Evolutionary conservation across 2,888 invertebrate species (phyloP).

Genomic region (Camponotus fellah): DNA sequence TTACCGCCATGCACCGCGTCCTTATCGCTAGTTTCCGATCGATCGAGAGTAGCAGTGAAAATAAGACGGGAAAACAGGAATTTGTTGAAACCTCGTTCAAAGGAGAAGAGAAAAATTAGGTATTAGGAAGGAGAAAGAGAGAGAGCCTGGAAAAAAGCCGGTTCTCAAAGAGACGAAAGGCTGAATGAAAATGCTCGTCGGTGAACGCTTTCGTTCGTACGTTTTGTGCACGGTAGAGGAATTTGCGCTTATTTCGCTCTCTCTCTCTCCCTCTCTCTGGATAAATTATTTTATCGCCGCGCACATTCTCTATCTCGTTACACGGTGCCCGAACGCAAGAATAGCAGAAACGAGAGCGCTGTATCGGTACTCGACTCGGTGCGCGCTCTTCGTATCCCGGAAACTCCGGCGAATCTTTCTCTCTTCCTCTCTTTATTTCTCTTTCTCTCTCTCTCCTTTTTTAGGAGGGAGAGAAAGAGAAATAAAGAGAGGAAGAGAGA

Average conservation of each 20-base stretch:
- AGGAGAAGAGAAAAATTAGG: constrained; percentile 43
- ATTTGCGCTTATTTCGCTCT: constrained; percentile 30
- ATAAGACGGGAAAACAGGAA: constrained; percentile 29
- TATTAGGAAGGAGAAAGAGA: not conserved
- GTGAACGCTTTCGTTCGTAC: not conserved
- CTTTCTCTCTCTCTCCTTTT: not conserved
- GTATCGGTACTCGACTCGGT: constrained; percentile 8
- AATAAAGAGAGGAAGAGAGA: no score
- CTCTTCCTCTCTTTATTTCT: not conserved
- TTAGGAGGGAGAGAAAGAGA: not conserved
- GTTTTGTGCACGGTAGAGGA: not conserved
- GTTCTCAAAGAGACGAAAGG: constrained; percentile 43
- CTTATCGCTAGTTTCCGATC: constrained; percentile 15
- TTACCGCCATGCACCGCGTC: constrained; percentile 15
- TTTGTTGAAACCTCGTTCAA: constrained; percentile 18
- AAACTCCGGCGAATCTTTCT: not conserved
- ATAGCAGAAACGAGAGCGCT: constrained; percentile 33
- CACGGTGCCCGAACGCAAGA: constrained; percentile 18
- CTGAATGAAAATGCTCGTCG: constrained; percentile 41
- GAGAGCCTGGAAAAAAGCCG: not conserved
- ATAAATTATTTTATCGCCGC: constrained; percentile 51
- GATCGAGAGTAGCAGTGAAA: constrained; percentile 9
- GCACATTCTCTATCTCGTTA: constrained; percentile 45
- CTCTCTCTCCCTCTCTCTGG: not conserved
- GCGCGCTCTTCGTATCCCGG: not conserved